Percentiles rank a stretch among this genome's conserved stretches.
phyloP scores from a whole-genome alignment of 1,140 invertebrate genomes.

The Gryllus bimaculatus region DNA sequence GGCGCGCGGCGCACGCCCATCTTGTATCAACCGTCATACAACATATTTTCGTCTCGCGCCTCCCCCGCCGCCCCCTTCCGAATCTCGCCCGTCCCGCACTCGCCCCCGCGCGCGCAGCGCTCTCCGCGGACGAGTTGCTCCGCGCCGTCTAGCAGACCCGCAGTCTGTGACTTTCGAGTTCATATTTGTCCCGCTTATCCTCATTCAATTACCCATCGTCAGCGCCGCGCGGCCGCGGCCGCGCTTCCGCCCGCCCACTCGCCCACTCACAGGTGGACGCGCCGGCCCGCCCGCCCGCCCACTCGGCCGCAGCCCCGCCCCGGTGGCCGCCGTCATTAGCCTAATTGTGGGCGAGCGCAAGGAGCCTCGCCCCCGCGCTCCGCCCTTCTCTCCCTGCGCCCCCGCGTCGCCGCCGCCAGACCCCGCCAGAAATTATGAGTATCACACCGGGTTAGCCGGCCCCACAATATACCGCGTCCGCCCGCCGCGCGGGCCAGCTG shows the following conservation, averaged over 20 bases:
- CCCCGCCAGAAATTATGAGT: slow-evolving; percentile 2
- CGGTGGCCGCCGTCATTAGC: slow-evolving; percentile 1
- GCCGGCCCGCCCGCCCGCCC: no score
- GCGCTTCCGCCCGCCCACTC: no score
- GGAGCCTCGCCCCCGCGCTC: not conserved
- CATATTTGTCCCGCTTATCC: slow-evolving; percentile 15
- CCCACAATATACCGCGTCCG: not conserved
- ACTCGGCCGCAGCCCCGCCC: no score
- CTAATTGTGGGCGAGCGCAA: slow-evolving; percentile 13
- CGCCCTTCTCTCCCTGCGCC: not conserved
- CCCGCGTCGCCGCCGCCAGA: no score
- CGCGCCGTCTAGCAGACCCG: not conserved
- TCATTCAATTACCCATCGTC: slow-evolving; percentile 12
- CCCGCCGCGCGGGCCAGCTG: not conserved
- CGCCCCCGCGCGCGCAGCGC: no score
- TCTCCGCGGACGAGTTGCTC: not conserved
- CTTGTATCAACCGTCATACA: not conserved
- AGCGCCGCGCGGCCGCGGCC: not conserved
- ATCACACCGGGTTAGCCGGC: not conserved
- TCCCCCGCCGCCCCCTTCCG: no score
- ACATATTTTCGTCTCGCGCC: not conserved
- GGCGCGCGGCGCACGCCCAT: not conserved
- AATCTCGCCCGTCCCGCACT: not conserved
- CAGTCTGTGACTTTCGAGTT: slow-evolving; percentile 11
- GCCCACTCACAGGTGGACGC: no score